Percentiles rank a stretch among this genome's conserved stretches.
Conservation (phyloP, 1,140 invertebrate species). For the Papilio dardanus region DNA sequence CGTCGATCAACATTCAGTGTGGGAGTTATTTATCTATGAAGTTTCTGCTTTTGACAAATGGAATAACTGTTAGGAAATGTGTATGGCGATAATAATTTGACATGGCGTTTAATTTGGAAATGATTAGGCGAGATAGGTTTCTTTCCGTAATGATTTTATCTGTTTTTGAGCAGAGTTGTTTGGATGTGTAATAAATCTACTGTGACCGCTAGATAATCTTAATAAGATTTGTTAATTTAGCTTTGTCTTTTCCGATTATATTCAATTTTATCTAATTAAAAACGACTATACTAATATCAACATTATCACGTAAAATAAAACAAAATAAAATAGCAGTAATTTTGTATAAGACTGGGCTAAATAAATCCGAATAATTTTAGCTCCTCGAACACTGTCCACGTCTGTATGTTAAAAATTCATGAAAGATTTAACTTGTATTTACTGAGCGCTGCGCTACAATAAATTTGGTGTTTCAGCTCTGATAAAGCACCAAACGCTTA, state of each 20-base stretch:
- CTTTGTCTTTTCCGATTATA: not conserved
- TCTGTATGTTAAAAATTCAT: not conserved
- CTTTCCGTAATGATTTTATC: not conserved
- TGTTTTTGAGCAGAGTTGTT: not conserved
- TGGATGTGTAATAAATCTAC: not conserved
- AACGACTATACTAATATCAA: too few relatives aligned
- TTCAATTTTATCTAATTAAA: too few relatives aligned
- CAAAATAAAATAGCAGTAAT: too few relatives aligned
- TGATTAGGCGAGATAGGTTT: not conserved
- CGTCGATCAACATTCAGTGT: conserved; percentile 49
- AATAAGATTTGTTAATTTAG: not conserved
- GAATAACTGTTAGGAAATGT: not conserved
- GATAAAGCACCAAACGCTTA: conserved; percentile 8
- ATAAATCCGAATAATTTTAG: not conserved
- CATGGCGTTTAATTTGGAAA: not conserved
- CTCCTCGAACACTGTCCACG: not conserved
- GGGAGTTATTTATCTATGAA: conserved; percentile 31
- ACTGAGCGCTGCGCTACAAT: not conserved
- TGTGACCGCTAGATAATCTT: not conserved
- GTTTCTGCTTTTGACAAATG: conserved; percentile 35
- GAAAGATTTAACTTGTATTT: not conserved
- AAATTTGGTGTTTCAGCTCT: not conserved
- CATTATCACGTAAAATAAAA: too few relatives aligned
- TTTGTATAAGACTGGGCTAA: too few relatives aligned
- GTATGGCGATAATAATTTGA: conserved; percentile 10